Conservation (phyloP, 2,888 invertebrate genomes). For the Leptarthrus brevirostris region DNA sequence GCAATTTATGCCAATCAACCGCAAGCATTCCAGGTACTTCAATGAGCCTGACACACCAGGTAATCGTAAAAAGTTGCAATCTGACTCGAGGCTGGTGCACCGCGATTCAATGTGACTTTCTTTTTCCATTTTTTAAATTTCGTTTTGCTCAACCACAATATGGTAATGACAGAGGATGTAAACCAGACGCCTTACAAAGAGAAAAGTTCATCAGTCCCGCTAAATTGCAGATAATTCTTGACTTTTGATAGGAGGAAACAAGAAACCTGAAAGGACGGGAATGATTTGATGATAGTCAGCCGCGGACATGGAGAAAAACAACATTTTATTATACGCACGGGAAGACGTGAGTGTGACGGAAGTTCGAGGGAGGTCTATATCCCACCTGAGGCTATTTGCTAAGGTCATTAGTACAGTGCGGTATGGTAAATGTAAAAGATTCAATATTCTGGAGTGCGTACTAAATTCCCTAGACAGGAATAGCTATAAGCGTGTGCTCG, state of each 20-base stretch:
- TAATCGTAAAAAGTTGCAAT: conserved; percentile 15
- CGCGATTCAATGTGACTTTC: not conserved
- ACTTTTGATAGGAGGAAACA: conserved; percentile 10
- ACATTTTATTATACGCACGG: conserved; percentile 13
- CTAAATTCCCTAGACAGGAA: no score
- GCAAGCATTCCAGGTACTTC: conserved; percentile 37
- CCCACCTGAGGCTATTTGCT: conserved; percentile 1
- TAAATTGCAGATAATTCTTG: conserved; percentile 43
- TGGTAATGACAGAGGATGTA: conserved; percentile 37
- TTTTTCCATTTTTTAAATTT: conserved; percentile 32
- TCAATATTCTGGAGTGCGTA: no score
- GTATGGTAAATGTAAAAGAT: no score
- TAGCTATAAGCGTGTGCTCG: no score
- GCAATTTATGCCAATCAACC: conserved; percentile 43
- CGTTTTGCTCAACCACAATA: conserved; percentile 39
- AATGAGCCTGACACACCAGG: conserved; percentile 35
- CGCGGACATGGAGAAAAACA: conserved; percentile 1
- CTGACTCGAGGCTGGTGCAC: not conserved
- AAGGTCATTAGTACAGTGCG: not conserved
- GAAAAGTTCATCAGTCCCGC: conserved; percentile 43
- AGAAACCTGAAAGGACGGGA: conserved; percentile 12
- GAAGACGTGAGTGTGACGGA: not conserved
- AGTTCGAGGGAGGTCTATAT: not conserved
- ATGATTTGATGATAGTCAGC: conserved; percentile 29
- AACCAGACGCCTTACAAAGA: conserved; percentile 27